These are phyloP conservation scores for Clanis bilineata DNA, from an alignment of 2,888 invertebrate species.

Conservation along the genomic window DNA sequence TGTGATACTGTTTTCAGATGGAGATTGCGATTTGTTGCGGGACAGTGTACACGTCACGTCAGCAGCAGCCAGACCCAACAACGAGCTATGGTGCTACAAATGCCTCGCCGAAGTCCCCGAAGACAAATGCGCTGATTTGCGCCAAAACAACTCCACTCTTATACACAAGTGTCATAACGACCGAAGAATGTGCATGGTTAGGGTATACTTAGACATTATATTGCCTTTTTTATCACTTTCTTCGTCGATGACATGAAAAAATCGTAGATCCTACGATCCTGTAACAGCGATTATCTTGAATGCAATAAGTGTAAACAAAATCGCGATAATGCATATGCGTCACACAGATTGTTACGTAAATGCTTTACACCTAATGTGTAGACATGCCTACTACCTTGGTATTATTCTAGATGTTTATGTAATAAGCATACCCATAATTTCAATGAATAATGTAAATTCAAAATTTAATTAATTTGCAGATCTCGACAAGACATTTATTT, in stretches of 20 bases:
- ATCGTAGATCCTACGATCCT: no score
- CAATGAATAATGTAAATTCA: background rate
- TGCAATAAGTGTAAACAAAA: background rate
- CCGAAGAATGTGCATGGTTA: slow-evolving; percentile 89
- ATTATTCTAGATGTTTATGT: no score
- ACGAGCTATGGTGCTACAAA: slow-evolving; percentile 91
- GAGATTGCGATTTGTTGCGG: slow-evolving; percentile 69
- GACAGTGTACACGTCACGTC: slow-evolving; percentile 89
- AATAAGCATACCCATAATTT: no score
- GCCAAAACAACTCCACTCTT: slow-evolving; percentile 81
- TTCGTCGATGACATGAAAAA: background rate
- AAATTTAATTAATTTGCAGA: background rate
- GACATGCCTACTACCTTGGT: no score
- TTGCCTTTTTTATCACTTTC: background rate
- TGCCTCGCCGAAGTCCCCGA: slow-evolving; percentile 90
- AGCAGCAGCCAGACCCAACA: slow-evolving; percentile 88
- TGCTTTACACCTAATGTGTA: background rate
- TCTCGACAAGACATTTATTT: background rate
- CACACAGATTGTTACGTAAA: background rate
- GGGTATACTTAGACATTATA: background rate
- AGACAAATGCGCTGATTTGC: slow-evolving; percentile 86
- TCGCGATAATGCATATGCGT: background rate
- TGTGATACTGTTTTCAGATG: slow-evolving; percentile 49
- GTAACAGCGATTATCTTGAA: background rate
- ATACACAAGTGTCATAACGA: slow-evolving; percentile 90